Base-by-base conservation (phyloP, 2,797 vertebrate species). In the Micropoecilia bifurca region DNA sequence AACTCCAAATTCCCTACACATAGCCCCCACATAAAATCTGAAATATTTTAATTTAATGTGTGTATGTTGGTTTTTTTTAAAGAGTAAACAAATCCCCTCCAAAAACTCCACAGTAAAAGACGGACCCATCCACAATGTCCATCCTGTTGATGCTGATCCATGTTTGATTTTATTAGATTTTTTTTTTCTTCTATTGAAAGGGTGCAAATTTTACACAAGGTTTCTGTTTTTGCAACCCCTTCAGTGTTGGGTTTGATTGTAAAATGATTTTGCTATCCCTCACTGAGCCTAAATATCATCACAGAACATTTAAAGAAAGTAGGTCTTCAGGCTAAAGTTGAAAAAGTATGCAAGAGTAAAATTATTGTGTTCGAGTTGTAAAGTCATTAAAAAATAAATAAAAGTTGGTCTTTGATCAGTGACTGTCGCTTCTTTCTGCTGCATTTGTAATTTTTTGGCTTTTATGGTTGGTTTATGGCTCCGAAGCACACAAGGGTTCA, bases 361-460 rank as follows among this genome's bases (percentile, higher is more conserved):
- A 73, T 80, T 84, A 39, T 84, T 89, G 88, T 93, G 90, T 84
- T 90, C 79, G 79, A 87, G 80, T 80, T 91, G 86, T 83, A 86
- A 87, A 90, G 85, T 83, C 74, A 85, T 68, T 90, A 85, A 50
- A 84, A 91, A 93, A 93, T 89, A 93, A 93, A 41, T 33, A 93
- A 86, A 81, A 81, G 72, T 85, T 83, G 88, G 79, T 87, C 81
- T 84, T 87, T 85, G 63, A 69, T 1, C 36, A 7, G 47, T 73
- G 28, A 25, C 28, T 68, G 8, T 13, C 53, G 8, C 2, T n/a
- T 36, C 45, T 33, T 5, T 30, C 20, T 0, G 4, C 20, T 18
- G 5, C 3, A 3, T 25, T 8, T 30, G 13, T 57, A 13, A 25
- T 45, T 41, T 74, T 45, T 41, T 74, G 18, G 22, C 14, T 45